A percentile compares a stretch with the other conserved stretches of the same genome.
phyloP scores from a whole-genome alignment of 2,888 invertebrate genomes.

The Calameuta filiformis region DNA sequence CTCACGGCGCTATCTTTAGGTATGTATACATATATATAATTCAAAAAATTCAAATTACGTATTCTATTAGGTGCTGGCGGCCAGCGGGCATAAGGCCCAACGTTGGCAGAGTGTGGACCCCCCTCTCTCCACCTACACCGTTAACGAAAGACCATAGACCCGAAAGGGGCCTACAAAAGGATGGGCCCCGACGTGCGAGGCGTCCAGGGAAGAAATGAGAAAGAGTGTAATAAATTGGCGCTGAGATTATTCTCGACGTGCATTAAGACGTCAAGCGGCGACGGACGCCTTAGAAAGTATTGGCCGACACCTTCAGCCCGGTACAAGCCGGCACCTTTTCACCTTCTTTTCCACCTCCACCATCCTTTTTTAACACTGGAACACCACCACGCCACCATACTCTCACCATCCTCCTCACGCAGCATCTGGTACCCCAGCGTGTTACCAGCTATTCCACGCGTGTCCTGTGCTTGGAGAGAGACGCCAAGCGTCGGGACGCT shows the following conservation, averaged over 20 bases:
- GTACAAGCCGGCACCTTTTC: conserved; percentile 22
- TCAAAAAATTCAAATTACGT: conserved; percentile 59
- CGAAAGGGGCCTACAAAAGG: conserved; percentile 38
- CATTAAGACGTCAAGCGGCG: conserved; percentile 67
- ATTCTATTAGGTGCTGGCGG: conserved; percentile 59
- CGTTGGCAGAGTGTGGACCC: conserved; percentile 16
- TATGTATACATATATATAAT: conserved; percentile 18
- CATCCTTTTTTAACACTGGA: not conserved
- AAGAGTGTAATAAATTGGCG: conserved; percentile 66
- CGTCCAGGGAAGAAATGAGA: conserved; percentile 59
- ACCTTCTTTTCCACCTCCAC: conserved; percentile 18
- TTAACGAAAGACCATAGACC: conserved; percentile 3
- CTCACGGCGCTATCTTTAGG: not conserved
- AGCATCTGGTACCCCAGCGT: not conserved
- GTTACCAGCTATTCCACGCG: not conserved
- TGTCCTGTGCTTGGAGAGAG: conserved; percentile 1
- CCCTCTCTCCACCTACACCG: conserved; percentile 4
- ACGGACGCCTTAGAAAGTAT: conserved; percentile 64
- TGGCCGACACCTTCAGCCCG: conserved; percentile 62
- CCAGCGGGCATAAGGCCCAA: conserved; percentile 19
- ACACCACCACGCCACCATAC: not conserved
- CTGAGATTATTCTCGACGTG: conserved; percentile 66
- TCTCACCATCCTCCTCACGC: not conserved
- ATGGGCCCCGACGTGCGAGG: conserved; percentile 32
- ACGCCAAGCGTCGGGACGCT: not conserved